Evolutionary conservation across 1,140 invertebrate genomes (phyloP).

Genomic region (Phymastichus coffea): DNA sequence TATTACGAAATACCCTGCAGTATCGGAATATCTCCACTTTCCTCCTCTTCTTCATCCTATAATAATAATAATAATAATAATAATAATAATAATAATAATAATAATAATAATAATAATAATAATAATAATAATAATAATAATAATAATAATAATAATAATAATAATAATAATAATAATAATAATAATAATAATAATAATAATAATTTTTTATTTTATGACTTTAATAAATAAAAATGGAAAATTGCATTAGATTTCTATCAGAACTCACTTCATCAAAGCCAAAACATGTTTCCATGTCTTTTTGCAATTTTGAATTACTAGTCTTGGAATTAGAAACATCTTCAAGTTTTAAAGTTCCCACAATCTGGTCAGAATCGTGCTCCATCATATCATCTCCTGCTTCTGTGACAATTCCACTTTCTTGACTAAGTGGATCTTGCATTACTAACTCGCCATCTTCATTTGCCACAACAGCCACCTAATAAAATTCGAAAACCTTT

Average conservation of each 20-base stretch:
- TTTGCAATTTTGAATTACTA: constrained; percentile 57
- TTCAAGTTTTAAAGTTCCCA: constrained; percentile 47
- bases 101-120: not conserved
- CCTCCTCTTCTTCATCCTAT: constrained; percentile 25
- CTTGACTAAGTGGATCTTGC: constrained; percentile 54
- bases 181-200: no score
- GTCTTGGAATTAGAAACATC: constrained; percentile 36
- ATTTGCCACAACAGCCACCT: constrained; percentile 54
- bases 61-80: no score
- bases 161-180: no score
- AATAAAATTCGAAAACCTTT: constrained; percentile 22
- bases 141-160: not conserved
- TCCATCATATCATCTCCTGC: constrained; percentile 47
- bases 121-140: not conserved
- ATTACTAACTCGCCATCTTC: constrained; percentile 55
- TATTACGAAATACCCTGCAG: constrained; percentile 28
- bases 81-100: no score
- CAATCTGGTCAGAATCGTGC: constrained; percentile 45
- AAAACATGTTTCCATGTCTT: constrained; percentile 80
- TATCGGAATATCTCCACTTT: constrained; percentile 27
- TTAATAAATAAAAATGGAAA: constrained; percentile 1
- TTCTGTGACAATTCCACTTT: constrained; percentile 45
- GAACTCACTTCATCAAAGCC: constrained; percentile 75
- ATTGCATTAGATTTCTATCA: constrained; percentile 1
- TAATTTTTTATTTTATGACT: no score